Evolutionary conservation across 2,797 vertebrate species (phyloP).

Genomic region (Schizothorax lantsangensis): DNA sequence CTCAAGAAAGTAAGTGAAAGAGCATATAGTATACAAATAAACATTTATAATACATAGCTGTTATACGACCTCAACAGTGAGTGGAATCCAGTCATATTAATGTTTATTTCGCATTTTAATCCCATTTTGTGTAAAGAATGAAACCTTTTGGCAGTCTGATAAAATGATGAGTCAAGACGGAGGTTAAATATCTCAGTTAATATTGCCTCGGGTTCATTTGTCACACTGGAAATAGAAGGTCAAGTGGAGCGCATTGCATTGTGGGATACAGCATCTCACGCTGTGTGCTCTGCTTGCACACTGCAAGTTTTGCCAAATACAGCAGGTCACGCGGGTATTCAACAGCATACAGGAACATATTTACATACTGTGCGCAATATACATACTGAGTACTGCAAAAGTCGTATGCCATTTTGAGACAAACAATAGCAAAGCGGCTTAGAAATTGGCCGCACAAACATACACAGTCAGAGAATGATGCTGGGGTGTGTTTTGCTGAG

Average conservation of each 20-base stretch:
- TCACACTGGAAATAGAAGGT: conserved; percentile 44
- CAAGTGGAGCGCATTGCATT: conserved; percentile 36
- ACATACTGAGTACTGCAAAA: background rate
- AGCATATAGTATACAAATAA: no score
- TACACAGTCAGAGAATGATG: conserved; percentile 23
- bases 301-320: conserved; percentile 35
- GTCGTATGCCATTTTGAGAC: conserved; percentile 16
- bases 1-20: background rate
- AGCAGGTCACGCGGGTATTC: conserved; percentile 19
- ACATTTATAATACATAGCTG: background rate
- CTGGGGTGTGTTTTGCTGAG: background rate
- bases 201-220: conserved; percentile 32
- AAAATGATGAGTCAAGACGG: background rate
- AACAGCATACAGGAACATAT: conserved; percentile 24
- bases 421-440: conserved; percentile 8
- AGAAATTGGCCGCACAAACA: conserved; percentile 14
- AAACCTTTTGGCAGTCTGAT: conserved; percentile 7
- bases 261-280: conserved; percentile 34
- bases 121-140: background rate
- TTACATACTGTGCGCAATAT: conserved; percentile 8
- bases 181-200: conserved; percentile 23
- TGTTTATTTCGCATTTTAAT: background rate
- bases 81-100: background rate
- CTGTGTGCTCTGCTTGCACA: background rate
- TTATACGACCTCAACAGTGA: background rate